Base-by-base conservation (phyloP, 1,140 invertebrate species). In the Littorina saxatilis region DNA sequence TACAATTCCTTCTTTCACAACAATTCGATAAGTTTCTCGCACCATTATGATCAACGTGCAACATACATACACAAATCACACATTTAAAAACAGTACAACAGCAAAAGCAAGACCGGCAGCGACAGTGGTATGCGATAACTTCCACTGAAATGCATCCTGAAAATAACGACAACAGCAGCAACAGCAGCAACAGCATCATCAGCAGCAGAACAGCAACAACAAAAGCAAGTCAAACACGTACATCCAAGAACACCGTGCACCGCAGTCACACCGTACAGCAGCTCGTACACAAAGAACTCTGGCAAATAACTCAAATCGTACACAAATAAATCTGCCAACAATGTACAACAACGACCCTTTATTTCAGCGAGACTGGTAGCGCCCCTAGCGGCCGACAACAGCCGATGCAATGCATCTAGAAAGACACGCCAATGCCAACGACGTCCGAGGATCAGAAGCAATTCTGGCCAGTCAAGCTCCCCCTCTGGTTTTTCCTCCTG, bases 401-500 rank as follows among this genome's bases (percentile, higher is more conserved):
- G 32, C 40, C 2, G 32, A 47, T 47, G 43, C 40, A 40, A 50
- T 52, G 40, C 72, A 75, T 52, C 17, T 43, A 40, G 29, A 50
- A 27, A 52, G 50, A n/a, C n/a, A n/a, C n/a, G n/a, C n/a, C n/a
- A n/a, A 15, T 17, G 72, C 2, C 43, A 17, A 2, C 11, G 29
- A 11, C 72, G 37, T 61, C 5, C 20, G 20, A 20, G 50, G 50
- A 77, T 58, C 50, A 55, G 55, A 61, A 35, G 55, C 74, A 58
- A 77, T 58, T 58, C 55, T 13, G 37, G 23, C 27, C 11, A 77
- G 50, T 77, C 50, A 58, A 39, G 50, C 50, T 37, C 52, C n/a
- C n/a, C n/a, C 29, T 52, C 50, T 23, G 52, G 55, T 58, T 58
- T 77, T 77, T 39, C 52, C 50, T 17, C 29, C 35, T 77, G 50